Evolutionary conservation across 2,113 vertebrate genomes (phyloP).

Genomic region (Phycodurus eques): DNA sequence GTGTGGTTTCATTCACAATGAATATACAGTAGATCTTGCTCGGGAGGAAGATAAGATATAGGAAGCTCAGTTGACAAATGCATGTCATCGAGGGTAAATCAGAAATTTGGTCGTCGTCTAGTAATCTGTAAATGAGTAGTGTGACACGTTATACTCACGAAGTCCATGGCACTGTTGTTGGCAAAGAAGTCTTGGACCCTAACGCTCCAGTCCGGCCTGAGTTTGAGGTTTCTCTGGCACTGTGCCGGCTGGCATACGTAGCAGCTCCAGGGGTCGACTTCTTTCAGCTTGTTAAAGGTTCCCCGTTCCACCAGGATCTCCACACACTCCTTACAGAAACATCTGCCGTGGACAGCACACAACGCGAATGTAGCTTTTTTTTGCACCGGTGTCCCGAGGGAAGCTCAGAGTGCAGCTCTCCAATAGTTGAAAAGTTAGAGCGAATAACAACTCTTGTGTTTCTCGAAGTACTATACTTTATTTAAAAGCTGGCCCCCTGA

Average conservation of each 20-base stretch:
- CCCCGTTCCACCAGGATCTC: slow-evolving; percentile 82
- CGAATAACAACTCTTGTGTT: not conserved
- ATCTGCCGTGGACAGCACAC: slow-evolving; percentile 64
- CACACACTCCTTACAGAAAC: slow-evolving; percentile 93
- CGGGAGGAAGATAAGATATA: no score
- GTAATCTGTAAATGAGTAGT: not conserved
- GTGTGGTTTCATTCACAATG: no score
- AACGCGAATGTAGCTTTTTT: not conserved
- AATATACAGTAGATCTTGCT: no score
- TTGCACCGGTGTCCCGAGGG: not conserved
- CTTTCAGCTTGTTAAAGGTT: slow-evolving; percentile 77
- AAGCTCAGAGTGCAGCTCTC: not conserved
- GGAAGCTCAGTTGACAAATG: no score
- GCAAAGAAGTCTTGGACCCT: slow-evolving; percentile 89
- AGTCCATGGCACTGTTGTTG: slow-evolving; percentile 83
- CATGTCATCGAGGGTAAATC: no score
- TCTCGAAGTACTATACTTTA: not conserved
- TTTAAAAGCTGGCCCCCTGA: no score
- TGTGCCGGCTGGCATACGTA: slow-evolving; percentile 83
- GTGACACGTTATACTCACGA: slow-evolving; percentile 69
- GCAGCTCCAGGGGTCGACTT: slow-evolving; percentile 91
- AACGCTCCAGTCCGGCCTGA: slow-evolving; percentile 84
- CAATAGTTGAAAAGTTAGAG: not conserved
- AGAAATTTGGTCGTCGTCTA: no score
- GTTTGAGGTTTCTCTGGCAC: slow-evolving; percentile 76